phyloP scores from a whole-genome alignment of 1,140 invertebrate genomes.

The Diplogasteroides magnus region DNA sequence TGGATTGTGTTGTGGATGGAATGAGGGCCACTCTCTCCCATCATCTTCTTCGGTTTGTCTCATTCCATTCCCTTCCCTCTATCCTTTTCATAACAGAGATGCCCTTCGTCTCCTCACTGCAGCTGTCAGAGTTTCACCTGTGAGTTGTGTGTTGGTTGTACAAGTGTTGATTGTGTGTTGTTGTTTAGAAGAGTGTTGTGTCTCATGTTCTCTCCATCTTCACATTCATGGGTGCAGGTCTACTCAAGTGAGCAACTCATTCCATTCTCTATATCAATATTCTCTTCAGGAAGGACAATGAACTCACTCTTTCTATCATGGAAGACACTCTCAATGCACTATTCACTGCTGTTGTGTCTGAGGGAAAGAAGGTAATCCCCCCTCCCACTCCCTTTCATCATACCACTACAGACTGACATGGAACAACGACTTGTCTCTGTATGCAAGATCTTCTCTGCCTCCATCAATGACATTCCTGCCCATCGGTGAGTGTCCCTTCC shows the following conservation, averaged over 20 bases:
- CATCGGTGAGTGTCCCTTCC: slow-evolving; percentile 20
- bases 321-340: slow-evolving; percentile 31
- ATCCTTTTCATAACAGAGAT: no score
- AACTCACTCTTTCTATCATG: slow-evolving; percentile 29
- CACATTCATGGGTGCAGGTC: slow-evolving; percentile 34
- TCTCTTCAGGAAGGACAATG: slow-evolving; percentile 23
- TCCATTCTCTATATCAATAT: neutral
- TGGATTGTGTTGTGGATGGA: slow-evolving; percentile 25
- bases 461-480: slow-evolving; percentile 26
- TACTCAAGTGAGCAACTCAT: slow-evolving; percentile 12
- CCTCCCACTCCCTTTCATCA: no score
- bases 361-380: slow-evolving; percentile 1
- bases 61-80: no score
- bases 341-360: slow-evolving; percentile 23
- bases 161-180: neutral
- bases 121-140: slow-evolving; percentile 25
- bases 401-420: neutral
- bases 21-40: slow-evolving; percentile 30
- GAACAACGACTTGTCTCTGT: slow-evolving; percentile 13
- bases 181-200: slow-evolving; percentile 14
- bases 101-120: slow-evolving; percentile 31
- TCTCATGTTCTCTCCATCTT: slow-evolving; percentile 35
- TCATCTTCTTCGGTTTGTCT: no score
- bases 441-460: slow-evolving; percentile 20
- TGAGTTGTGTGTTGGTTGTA: slow-evolving; percentile 7